Conservation (phyloP, 2,797 vertebrate species). For the Coendou prehensilis region DNA sequence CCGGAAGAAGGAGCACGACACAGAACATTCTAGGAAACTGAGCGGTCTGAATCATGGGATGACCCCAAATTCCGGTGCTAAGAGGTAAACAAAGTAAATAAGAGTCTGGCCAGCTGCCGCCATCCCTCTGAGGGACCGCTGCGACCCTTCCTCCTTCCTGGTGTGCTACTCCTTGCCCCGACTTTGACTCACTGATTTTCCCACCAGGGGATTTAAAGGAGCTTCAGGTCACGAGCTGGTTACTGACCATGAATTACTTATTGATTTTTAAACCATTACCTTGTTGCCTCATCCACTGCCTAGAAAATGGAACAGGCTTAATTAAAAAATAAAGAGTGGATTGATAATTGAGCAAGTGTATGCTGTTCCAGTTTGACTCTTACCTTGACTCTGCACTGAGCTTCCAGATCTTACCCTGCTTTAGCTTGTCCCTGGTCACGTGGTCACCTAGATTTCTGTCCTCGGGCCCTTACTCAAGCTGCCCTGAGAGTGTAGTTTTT, state of each 20-base stretch:
- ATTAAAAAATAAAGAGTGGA: constrained; percentile 3
- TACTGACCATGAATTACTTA: constrained; percentile 35
- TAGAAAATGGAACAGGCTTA: constrained; percentile 1
- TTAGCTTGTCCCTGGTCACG: neutral
- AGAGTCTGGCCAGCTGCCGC: neutral
- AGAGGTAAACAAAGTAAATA: neutral
- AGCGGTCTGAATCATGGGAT: neutral
- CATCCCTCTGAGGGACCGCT: neutral
- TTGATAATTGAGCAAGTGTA: neutral
- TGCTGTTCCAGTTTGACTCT: neutral
- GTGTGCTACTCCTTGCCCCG: neutral
- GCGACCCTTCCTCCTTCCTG: neutral
- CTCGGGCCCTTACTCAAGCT: neutral
- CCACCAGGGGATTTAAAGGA: neutral
- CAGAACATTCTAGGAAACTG: neutral
- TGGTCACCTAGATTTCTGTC: neutral
- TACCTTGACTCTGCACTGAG: neutral
- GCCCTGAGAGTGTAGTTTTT: neutral
- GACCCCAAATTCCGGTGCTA: neutral
- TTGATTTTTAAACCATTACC: constrained; percentile 19
- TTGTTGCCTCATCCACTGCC: neutral
- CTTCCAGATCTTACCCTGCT: neutral
- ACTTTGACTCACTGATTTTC: neutral
- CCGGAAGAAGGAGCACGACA: neutral
- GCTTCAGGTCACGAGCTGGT: neutral